phyloP scores from a whole-genome alignment of 2,888 invertebrate genomes.

The Pteria penguin region DNA sequence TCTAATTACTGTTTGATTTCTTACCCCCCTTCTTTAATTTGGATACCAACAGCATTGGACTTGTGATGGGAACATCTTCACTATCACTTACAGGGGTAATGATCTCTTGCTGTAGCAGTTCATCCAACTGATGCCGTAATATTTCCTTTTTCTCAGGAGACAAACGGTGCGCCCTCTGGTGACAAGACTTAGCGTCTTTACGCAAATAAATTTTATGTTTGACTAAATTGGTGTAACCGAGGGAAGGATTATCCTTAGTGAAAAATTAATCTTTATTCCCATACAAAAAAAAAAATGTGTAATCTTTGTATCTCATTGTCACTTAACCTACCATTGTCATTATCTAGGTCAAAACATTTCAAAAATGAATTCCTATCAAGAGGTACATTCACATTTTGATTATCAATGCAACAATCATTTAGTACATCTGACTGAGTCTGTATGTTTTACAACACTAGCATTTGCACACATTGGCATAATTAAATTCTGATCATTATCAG shows the following conservation, averaged over 20 bases:
- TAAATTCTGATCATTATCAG: conserved; percentile 3
- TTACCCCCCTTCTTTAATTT: conserved; percentile 20
- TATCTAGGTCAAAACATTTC: conserved; percentile 5
- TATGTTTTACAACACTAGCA: neutral
- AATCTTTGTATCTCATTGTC: neutral
- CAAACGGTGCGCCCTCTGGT: conserved; percentile 35
- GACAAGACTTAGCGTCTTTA: conserved; percentile 17
- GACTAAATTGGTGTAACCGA: conserved; percentile 25
- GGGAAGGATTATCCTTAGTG: conserved; percentile 15
- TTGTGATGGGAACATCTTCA: conserved; percentile 37
- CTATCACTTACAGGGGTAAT: conserved; percentile 22
- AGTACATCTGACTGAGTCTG: neutral
- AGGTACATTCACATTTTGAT: neutral
- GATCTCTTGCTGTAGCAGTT: conserved; percentile 33
- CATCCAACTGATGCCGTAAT: conserved; percentile 36
- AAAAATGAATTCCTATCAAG: neutral
- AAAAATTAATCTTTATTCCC: conserved; percentile 5
- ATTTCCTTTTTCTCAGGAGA: conserved; percentile 40
- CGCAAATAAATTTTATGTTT: conserved; percentile 35
- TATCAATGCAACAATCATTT: neutral
- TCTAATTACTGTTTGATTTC: neutral
- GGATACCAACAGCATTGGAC: conserved; percentile 40
- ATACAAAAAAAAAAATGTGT: neutral
- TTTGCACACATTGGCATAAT: neutral
- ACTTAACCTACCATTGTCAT: neutral